Evolutionary conservation across 1,140 invertebrate genomes (phyloP).

Genomic region (Ooceraea biroi): DNA sequence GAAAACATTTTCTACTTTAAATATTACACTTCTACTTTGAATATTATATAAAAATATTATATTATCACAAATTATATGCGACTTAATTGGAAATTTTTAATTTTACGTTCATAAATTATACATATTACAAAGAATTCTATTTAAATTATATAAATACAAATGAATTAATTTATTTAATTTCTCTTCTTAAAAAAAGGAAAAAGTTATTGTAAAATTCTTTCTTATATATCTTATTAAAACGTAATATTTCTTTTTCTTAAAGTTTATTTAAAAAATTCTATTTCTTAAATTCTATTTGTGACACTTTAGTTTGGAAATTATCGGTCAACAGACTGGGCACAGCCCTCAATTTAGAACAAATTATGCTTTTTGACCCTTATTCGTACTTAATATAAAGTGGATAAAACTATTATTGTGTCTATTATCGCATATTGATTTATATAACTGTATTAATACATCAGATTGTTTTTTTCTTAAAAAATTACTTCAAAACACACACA

Average conservation of each 20-base stretch:
- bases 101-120: not conserved
- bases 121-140: not conserved
- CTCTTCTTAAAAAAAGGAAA: slow-evolving; percentile 2
- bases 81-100: not conserved
- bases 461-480: not conserved
- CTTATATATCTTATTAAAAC: not conserved
- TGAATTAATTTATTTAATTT: not conserved
- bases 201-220: not conserved
- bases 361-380: slow-evolving; percentile 33
- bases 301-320: slow-evolving; percentile 29
- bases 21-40: too few relatives aligned
- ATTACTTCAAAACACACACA: not conserved
- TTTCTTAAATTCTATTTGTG: not conserved
- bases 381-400: not conserved
- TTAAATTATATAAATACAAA: not conserved
- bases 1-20: slow-evolving; percentile 8
- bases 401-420: not conserved
- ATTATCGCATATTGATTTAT: not conserved
- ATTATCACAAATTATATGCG: too few relatives aligned
- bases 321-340: not conserved
- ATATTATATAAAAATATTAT: not conserved
- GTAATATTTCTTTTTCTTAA: not conserved
- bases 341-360: slow-evolving; percentile 25
- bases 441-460: not conserved
- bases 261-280: not conserved